Conservation (phyloP, 2,888 invertebrate species). For the Fragum whitleyi region DNA sequence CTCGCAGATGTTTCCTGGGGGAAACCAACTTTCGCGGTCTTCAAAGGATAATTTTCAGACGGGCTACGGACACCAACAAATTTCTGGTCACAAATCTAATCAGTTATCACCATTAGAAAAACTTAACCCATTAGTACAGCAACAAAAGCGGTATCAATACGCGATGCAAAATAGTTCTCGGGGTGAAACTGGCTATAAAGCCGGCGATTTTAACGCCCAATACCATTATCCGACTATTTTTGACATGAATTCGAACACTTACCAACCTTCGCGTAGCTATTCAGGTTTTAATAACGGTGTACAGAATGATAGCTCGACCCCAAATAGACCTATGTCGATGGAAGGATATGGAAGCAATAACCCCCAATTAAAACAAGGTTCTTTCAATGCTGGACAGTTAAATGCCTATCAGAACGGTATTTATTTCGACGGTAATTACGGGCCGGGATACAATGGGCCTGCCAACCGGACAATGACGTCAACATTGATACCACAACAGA, state of each 20-base stretch:
- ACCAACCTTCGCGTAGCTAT: slow-evolving; percentile 62
- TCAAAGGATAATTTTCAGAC: slow-evolving; percentile 63
- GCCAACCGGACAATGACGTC: slow-evolving; percentile 72
- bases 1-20: slow-evolving; percentile 55
- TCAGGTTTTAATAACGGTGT: slow-evolving; percentile 66
- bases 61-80: slow-evolving; percentile 61
- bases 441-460: slow-evolving; percentile 66
- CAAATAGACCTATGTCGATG: slow-evolving; percentile 57
- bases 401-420: slow-evolving; percentile 60
- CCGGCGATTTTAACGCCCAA: slow-evolving; percentile 62
- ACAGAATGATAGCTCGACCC: slow-evolving; percentile 54
- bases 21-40: slow-evolving; percentile 49
- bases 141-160: slow-evolving; percentile 58
- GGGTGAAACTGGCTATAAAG: slow-evolving; percentile 61
- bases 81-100: slow-evolving; percentile 62
- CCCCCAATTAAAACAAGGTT: slow-evolving; percentile 63
- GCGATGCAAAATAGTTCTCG: slow-evolving; percentile 55
- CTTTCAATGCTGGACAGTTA: slow-evolving; percentile 59
- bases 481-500: slow-evolving; percentile 57
- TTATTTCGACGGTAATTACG: slow-evolving; percentile 73
- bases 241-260: slow-evolving; percentile 69
- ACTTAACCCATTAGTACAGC: slow-evolving; percentile 54
- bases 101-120: slow-evolving; percentile 59
- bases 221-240: slow-evolving; percentile 64
- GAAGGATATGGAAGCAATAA: slow-evolving; percentile 56